Evolutionary conservation across 2,888 invertebrate species (phyloP).

Genomic region (Rhingia rostrata): DNA sequence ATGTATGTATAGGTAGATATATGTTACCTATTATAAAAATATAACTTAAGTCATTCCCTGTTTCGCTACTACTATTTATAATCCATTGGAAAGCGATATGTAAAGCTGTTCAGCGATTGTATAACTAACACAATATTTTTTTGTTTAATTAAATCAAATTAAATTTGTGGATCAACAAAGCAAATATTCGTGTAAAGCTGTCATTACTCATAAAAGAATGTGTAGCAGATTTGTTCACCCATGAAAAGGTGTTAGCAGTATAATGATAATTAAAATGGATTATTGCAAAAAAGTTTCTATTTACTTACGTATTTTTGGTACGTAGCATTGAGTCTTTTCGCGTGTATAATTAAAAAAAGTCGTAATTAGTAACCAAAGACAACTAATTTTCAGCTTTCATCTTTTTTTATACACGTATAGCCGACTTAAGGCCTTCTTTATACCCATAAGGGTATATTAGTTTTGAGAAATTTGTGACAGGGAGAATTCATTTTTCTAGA

Average conservation of each 20-base stretch:
- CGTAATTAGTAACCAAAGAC: background rate
- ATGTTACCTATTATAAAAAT: background rate
- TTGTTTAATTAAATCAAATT: conserved; percentile 28
- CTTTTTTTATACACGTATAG: background rate
- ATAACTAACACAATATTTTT: conserved; percentile 22
- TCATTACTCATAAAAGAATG: conserved; percentile 33
- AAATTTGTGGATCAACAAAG: conserved; percentile 14
- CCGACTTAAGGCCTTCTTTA: too few relatives aligned
- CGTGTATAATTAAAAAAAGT: conserved; percentile 12
- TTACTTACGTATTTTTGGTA: conserved; percentile 7
- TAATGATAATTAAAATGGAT: conserved; percentile 37
- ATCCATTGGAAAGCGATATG: background rate
- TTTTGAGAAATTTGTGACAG: too few relatives aligned
- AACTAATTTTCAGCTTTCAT: background rate
- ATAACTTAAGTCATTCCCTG: background rate
- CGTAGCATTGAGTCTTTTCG: background rate
- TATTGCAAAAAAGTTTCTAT: conserved; percentile 40
- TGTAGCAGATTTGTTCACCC: conserved; percentile 12
- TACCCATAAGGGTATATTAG: too few relatives aligned
- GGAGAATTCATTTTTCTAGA: too few relatives aligned
- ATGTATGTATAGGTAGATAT: background rate
- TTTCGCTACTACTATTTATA: background rate
- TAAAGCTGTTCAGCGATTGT: conserved; percentile 11
- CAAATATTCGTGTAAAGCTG: conserved; percentile 15
- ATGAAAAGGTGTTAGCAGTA: conserved; percentile 38